Base-by-base conservation (phyloP, 2,113 vertebrate species). In the Ictidomys tridecemlineatus region DNA sequence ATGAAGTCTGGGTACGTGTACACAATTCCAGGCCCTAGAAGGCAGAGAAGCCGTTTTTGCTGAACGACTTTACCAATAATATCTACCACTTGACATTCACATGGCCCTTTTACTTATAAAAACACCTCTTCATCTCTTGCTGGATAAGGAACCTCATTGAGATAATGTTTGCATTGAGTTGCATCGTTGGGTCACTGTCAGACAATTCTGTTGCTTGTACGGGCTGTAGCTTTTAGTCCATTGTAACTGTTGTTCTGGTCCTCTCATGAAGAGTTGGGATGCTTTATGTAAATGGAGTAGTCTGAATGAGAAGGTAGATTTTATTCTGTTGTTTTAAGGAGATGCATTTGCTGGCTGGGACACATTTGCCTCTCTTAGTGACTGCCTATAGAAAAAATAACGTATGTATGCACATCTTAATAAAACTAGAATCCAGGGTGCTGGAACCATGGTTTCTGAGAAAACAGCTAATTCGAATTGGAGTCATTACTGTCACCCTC, bases 251-350 rank as follows among this genome's bases (percentile, higher is more conserved):
- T 96, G 67, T n/a, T 96, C 76, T 87, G 22, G 11, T 92, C 17
- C 34, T 51, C 61, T 90, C 42, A 45, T 51, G 61, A 39, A 61
- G 56, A 82, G 67, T 4, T 74, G 51, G 53, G 70, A 30, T 90
- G 34, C 51, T 56, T 17, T 61, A 5, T 56, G 84, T 18, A 77
- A 86, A 65, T 89, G 77, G 9, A 9, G 30, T 82, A 24, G 65
- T 69, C 26, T 56, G n/a, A 83, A 84, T 32, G 9, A 14, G 51
- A 67, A 69, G 39, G 72, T 61, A 11, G 26, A 30, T 11, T 82
- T 94, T 95, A 9, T 69, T 67, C 85, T 85, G 45, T 89, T 69
- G 63, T 91, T 89, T 89, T 53, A 83, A 72, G 48, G 42, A 58
- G 26, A 13, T 83, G 80, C 1, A 10, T 85, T 96, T 96, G 37